Percentiles rank a stretch among this genome's conserved stretches.
These are phyloP conservation scores for Gallinago undulata DNA, from an alignment of 2,113 vertebrate species.

Conservation along the genomic window DNA sequence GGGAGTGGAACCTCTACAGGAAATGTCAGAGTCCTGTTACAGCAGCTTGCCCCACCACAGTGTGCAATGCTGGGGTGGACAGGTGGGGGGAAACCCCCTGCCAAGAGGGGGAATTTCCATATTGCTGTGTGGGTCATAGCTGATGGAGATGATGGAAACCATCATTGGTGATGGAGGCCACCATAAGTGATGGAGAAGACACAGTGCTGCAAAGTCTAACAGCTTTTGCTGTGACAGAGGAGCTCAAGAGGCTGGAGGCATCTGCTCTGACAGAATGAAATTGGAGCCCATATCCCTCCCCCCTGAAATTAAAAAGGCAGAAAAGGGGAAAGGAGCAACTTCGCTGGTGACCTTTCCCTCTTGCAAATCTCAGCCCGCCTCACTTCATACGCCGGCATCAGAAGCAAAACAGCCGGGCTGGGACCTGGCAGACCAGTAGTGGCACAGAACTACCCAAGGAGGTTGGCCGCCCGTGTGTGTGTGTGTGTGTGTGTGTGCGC, in stretches of 20 bases:
- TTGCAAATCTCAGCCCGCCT: not conserved
- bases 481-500: not conserved
- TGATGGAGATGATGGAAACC: not conserved
- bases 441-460: slow-evolving; percentile 24
- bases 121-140: not conserved
- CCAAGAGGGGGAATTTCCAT: not conserved
- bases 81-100: not conserved
- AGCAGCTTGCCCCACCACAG: not conserved
- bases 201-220: not conserved
- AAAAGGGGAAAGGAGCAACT: slow-evolving; percentile 24
- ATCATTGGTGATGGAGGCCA: not conserved
- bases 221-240: not conserved
- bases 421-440: not conserved
- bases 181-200: not conserved
- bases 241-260: not conserved
- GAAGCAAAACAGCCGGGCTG: slow-evolving; percentile 39
- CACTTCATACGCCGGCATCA: not conserved
- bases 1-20: not conserved
- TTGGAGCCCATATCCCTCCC: not conserved
- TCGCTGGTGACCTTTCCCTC: not conserved
- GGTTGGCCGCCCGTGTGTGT: not conserved
- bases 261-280: not conserved
- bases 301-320: slow-evolving; percentile 9
- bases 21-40: not conserved
- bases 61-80: not conserved